Conservation (phyloP, 1,140 invertebrate genomes). For the Riptortus pedestris region DNA sequence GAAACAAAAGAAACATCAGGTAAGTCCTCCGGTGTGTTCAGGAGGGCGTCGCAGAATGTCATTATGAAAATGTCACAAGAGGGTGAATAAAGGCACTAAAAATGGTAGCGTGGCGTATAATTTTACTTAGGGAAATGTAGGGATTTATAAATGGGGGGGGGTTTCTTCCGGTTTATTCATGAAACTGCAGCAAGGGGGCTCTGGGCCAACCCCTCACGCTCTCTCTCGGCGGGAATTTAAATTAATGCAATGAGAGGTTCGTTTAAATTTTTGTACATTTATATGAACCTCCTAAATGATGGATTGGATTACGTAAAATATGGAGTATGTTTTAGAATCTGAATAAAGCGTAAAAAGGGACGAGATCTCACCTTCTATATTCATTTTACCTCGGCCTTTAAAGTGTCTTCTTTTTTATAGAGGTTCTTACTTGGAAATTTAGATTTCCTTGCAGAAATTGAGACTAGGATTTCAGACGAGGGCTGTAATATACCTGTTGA, state of each 20-base stretch:
- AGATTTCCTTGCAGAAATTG: too few species aligned
- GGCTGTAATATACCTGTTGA: too few species aligned
- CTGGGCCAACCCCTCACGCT: neutral
- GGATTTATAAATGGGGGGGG: neutral
- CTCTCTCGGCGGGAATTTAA: neutral
- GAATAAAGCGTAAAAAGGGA: too few species aligned
- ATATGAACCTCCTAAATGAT: neutral
- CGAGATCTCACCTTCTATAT: too few species aligned
- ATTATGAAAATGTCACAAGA: neutral
- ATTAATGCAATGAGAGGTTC: neutral
- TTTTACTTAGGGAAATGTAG: neutral
- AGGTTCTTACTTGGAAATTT: too few species aligned
- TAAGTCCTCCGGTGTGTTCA: too few species aligned
- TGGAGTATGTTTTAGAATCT: neutral
- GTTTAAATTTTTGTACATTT: neutral
- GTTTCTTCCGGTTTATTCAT: neutral
- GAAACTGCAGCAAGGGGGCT: neutral
- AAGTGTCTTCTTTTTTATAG: too few species aligned
- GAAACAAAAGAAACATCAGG: too few species aligned
- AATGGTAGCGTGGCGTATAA: neutral
- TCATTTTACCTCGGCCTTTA: too few species aligned
- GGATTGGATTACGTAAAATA: neutral
- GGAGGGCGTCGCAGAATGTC: neutral
- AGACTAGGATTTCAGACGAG: too few species aligned
- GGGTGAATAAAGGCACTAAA: neutral